These are phyloP conservation scores for Bellardia pandia DNA, from an alignment of 2,888 invertebrate genomes.

Conservation along the genomic window DNA sequence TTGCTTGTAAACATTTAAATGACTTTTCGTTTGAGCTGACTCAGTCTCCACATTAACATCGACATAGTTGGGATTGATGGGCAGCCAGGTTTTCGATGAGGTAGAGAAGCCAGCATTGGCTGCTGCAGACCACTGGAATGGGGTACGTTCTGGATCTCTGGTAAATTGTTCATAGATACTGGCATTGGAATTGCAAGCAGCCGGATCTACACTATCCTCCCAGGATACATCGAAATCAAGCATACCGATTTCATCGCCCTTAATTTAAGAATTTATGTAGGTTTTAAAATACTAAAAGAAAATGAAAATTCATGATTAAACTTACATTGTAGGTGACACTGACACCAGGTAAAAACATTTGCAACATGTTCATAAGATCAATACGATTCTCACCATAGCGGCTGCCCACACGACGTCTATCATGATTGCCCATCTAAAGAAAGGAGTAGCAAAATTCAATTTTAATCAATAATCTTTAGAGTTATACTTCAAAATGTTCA, in stretches of 20 bases:
- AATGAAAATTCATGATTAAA: not conserved
- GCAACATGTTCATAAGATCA: constrained; percentile 91
- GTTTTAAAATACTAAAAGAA: too few relatives aligned
- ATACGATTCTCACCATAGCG: constrained; percentile 88
- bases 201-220: constrained; percentile 85
- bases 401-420: constrained; percentile 87
- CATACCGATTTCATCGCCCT: constrained; percentile 85
- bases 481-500: not conserved
- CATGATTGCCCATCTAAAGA: constrained; percentile 88
- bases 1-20: constrained; percentile 87
- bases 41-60: constrained; percentile 86
- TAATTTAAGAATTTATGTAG: not conserved
- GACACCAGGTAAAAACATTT: constrained; percentile 87
- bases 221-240: constrained; percentile 85
- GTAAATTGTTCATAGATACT: constrained; percentile 86
- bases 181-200: constrained; percentile 85
- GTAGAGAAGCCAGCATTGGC: constrained; percentile 83
- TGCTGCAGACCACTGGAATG: constrained; percentile 86
- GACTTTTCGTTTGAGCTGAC: constrained; percentile 84
- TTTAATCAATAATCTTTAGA: not conserved
- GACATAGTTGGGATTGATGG: constrained; percentile 86
- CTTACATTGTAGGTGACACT: constrained; percentile 86
- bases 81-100: constrained; percentile 81
- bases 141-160: constrained; percentile 87
- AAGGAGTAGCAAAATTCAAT: not conserved